These are phyloP conservation scores for Pollimyrus isidori DNA, from an alignment of 2,113 vertebrate species.

Conservation along the genomic window DNA sequence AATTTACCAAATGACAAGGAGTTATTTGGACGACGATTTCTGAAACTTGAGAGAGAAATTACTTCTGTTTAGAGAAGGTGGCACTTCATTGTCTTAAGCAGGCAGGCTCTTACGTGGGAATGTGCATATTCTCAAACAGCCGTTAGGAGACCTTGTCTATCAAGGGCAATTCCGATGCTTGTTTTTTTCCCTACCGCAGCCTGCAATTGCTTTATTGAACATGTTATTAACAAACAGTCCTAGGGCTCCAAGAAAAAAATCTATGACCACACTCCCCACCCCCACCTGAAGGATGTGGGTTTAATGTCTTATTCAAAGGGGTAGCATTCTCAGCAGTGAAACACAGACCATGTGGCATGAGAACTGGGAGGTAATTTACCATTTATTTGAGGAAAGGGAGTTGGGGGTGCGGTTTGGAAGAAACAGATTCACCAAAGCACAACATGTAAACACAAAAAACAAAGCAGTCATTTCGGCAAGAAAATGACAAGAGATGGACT, in stretches of 20 bases:
- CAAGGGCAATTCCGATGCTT: neutral
- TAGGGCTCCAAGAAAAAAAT: neutral
- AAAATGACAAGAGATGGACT: neutral
- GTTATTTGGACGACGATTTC: neutral
- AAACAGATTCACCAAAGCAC: neutral
- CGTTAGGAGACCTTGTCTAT: neutral
- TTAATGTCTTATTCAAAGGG: neutral
- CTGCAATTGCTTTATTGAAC: neutral
- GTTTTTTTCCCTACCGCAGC: neutral
- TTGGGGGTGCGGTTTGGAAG: neutral
- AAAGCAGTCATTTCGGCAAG: neutral
- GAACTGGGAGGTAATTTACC: neutral
- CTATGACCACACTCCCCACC: neutral
- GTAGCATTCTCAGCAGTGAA: neutral
- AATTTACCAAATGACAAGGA: neutral
- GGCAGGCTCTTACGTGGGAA: neutral
- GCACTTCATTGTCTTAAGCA: neutral
- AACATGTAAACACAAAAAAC: neutral
- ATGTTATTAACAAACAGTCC: neutral
- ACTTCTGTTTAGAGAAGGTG: neutral
- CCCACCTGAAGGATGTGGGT: neutral
- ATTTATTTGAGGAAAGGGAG: neutral
- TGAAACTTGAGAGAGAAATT: neutral
- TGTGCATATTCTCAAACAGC: neutral
- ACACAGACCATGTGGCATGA: neutral